Conservation (phyloP, 2,797 vertebrate genomes). For the Silurus lanzhouensis region DNA sequence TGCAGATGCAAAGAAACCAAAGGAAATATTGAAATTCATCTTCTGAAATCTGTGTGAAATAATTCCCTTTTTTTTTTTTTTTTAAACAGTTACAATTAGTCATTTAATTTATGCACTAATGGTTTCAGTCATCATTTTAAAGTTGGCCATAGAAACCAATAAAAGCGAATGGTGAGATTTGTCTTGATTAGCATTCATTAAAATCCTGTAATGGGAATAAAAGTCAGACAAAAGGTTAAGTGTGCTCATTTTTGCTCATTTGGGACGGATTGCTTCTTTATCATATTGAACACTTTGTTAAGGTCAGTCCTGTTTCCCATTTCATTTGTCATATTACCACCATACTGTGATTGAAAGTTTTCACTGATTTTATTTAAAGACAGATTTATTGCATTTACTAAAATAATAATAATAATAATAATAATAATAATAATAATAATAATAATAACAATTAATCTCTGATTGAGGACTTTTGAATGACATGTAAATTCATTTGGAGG, state of each 20-base stretch:
- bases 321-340: not conserved
- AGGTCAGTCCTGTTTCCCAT: not conserved
- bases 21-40: conserved; percentile 29
- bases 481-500: not conserved
- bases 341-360: not conserved
- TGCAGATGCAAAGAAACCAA: conserved; percentile 22
- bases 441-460: not conserved
- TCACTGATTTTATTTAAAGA: not conserved
- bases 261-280: not conserved
- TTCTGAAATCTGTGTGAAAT: conserved; percentile 37
- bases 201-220: conserved; percentile 14
- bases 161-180: not conserved
- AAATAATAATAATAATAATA: not conserved
- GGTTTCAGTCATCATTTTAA: conserved; percentile 3
- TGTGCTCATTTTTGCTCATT: not conserved
- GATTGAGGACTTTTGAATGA: not conserved
- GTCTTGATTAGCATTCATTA: conserved; percentile 34
- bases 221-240: conserved; percentile 31
- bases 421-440: not conserved
- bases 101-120: conserved; percentile 20
- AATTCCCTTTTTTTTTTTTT: conserved; percentile 30
- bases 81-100: conserved; percentile 30
- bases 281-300: conserved; percentile 4
- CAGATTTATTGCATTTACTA: not conserved
- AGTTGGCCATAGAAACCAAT: conserved; percentile 4